These are phyloP conservation scores for Morone saxatilis DNA, from an alignment of 2,113 vertebrate species.

Conservation along the genomic window DNA sequence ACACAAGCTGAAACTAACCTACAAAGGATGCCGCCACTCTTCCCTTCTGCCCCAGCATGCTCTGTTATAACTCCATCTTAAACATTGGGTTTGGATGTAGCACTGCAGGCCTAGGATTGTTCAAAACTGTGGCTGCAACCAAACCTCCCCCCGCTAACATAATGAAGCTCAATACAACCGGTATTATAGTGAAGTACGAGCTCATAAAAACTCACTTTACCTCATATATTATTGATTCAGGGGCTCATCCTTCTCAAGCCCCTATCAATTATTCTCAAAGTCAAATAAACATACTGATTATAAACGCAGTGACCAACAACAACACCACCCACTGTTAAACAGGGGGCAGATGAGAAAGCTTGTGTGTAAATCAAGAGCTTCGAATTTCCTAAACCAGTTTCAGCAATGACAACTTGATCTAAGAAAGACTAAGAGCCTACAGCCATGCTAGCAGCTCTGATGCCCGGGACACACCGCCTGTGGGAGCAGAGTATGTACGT, in stretches of 20 bases:
- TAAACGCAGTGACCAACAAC: background rate
- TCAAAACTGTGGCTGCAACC: background rate
- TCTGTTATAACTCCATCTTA: background rate
- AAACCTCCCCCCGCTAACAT: background rate
- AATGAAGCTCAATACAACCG: background rate
- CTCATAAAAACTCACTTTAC: background rate
- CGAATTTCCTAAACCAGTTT: background rate
- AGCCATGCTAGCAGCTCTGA: background rate
- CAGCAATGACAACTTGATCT: background rate
- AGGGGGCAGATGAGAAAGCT: background rate
- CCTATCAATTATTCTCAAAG: background rate
- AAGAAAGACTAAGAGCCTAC: background rate
- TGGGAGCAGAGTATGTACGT: no score
- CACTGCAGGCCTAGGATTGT: background rate
- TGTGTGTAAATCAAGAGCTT: background rate
- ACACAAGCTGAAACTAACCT: slow-evolving; percentile 4
- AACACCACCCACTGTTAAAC: background rate
- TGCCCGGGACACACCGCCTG: no score
- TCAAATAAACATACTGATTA: background rate
- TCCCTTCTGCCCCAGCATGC: background rate
- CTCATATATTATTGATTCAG: slow-evolving; percentile 1
- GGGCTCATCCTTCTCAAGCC: background rate
- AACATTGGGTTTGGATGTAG: background rate
- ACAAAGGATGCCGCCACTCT: background rate
- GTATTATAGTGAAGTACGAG: background rate